Conservation (phyloP, 2,797 vertebrate genomes). For the Hoplostethus mediterraneus region DNA sequence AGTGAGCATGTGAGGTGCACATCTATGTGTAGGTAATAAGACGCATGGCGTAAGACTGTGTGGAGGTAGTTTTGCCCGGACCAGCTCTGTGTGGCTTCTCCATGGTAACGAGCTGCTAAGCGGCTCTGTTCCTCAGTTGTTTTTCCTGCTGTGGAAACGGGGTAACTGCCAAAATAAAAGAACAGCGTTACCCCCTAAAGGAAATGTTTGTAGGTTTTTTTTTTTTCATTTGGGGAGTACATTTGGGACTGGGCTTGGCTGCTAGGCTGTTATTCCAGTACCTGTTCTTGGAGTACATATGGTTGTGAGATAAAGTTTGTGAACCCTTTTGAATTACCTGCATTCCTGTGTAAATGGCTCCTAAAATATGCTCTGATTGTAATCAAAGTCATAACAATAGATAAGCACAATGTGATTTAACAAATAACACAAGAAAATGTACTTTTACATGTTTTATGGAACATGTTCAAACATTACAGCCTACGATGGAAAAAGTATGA, state of each 20-base stretch:
- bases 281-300: too few species aligned
- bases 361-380: too few species aligned
- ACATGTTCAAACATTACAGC: too few species aligned
- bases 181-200: constrained; percentile 16
- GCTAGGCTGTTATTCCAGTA: background rate
- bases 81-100: constrained; percentile 49
- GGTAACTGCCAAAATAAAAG: constrained; percentile 22
- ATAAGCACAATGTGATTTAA: too few species aligned
- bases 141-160: constrained; percentile 50
- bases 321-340: too few species aligned
- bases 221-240: constrained; percentile 16
- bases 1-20: constrained; percentile 1
- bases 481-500: too few species aligned
- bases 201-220: constrained; percentile 16
- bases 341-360: too few species aligned
- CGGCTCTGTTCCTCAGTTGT: constrained; percentile 33
- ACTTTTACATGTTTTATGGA: too few species aligned
- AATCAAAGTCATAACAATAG: too few species aligned
- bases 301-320: too few species aligned
- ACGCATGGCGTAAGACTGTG: background rate
- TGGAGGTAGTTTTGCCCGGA: constrained; percentile 25
- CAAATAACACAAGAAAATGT: too few species aligned
- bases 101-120: constrained; percentile 61
- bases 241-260: background rate
- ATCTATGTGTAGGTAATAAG: constrained; percentile 17